phyloP scores from a whole-genome alignment of 2,888 invertebrate species.

The Melieria picta region DNA sequence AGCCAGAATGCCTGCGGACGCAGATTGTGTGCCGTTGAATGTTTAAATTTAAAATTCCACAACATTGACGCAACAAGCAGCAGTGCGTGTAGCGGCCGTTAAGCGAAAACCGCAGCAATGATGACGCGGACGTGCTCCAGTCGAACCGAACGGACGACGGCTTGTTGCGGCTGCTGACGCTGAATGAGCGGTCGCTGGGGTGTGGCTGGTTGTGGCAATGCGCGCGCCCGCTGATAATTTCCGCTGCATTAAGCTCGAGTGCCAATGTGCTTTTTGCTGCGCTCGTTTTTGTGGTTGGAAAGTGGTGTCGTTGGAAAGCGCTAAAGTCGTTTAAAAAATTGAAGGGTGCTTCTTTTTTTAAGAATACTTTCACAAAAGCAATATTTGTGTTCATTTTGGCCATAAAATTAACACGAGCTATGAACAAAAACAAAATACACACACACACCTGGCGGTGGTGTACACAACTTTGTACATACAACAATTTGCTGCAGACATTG shows the following conservation, averaged over 20 bases:
- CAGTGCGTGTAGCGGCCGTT: too few relatives aligned
- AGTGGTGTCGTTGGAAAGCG: too few relatives aligned
- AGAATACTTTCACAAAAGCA: neutral
- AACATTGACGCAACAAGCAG: slow-evolving; percentile 24
- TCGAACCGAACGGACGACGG: too few relatives aligned
- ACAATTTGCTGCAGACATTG: too few relatives aligned
- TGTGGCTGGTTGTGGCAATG: slow-evolving; percentile 23
- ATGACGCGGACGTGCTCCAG: too few relatives aligned
- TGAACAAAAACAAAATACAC: neutral
- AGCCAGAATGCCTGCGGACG: neutral
- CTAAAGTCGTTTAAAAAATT: neutral
- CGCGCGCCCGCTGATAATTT: slow-evolving; percentile 21
- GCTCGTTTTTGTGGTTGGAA: slow-evolving; percentile 4
- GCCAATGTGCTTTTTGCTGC: slow-evolving; percentile 7
- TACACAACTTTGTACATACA: neutral
- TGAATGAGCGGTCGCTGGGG: slow-evolving; percentile 1
- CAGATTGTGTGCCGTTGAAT: neutral
- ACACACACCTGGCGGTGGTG: neutral
- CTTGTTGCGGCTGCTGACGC: neutral
- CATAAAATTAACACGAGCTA: neutral
- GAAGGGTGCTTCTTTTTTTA: neutral
- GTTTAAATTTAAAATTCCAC: slow-evolving; percentile 22
- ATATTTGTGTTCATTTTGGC: neutral
- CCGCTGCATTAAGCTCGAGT: slow-evolving; percentile 28
- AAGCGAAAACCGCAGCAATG: too few relatives aligned